Percentiles rank a stretch among this genome's conserved stretches.
These are phyloP conservation scores for Epinotia demarniana DNA, from an alignment of 2,888 invertebrate genomes.

Conservation along the genomic window DNA sequence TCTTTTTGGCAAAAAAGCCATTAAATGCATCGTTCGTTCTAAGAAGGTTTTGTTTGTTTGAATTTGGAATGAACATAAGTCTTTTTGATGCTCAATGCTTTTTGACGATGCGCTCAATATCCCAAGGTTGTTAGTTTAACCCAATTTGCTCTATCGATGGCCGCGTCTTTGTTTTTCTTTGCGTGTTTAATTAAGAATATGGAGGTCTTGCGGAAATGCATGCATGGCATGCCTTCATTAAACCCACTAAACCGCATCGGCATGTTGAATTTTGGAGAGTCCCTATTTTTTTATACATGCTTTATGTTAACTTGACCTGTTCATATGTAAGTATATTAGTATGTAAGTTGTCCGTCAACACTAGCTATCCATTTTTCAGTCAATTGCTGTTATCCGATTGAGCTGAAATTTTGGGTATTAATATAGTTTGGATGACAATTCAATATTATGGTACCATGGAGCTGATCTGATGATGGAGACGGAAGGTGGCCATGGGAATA, in stretches of 20 bases:
- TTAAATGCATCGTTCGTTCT: background rate
- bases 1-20: background rate
- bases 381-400: too few species aligned
- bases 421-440: too few species aligned
- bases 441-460: too few species aligned
- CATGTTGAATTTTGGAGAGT: background rate
- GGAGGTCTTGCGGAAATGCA: constrained; percentile 62
- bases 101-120: constrained; percentile 42
- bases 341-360: too few species aligned
- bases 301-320: too few species aligned
- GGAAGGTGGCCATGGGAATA: too few species aligned
- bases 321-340: too few species aligned
- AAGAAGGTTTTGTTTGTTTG: background rate
- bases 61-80: background rate
- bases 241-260: constrained; percentile 6
- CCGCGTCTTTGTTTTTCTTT: constrained; percentile 44
- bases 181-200: constrained; percentile 51
- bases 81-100: constrained; percentile 8
- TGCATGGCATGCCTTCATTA: constrained; percentile 3
- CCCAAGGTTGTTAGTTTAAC: constrained; percentile 41
- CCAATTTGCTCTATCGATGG: constrained; percentile 40
- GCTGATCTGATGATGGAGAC: too few species aligned
- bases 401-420: too few species aligned
- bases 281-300: too few species aligned
- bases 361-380: too few species aligned